phyloP scores from a whole-genome alignment of 2,797 vertebrate genomes.

The Clarias laeviceps region DNA sequence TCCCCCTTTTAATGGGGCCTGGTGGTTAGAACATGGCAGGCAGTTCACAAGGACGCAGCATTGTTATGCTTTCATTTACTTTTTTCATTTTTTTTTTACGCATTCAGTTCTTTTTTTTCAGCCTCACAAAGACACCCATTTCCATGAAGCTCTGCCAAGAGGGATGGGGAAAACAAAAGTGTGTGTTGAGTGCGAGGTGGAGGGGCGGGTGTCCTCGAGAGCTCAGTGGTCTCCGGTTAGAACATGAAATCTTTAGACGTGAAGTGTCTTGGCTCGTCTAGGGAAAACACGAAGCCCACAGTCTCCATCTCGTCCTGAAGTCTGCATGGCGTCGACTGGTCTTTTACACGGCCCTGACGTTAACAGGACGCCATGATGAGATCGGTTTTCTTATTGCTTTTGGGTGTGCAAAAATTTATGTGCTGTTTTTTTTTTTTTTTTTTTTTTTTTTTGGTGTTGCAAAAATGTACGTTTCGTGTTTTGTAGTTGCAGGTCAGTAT shows the following conservation, averaged over 20 bases:
- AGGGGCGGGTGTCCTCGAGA: conserved; percentile 66
- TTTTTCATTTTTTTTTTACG: conserved; percentile 43
- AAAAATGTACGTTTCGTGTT: background rate
- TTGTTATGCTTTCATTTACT: conserved; percentile 65
- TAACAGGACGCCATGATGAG: conserved; percentile 14
- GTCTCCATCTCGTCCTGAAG: conserved; percentile 41
- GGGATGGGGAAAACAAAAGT: conserved; percentile 70
- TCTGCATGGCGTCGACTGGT: conserved; percentile 46
- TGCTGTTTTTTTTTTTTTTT: background rate
- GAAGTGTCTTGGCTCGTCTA: conserved; percentile 53
- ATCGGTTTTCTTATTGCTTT: conserved; percentile 16
- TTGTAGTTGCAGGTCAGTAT: background rate
- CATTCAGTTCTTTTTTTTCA: conserved; percentile 38
- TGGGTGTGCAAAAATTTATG: background rate
- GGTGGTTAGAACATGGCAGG: conserved; percentile 66
- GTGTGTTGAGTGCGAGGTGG: conserved; percentile 55
- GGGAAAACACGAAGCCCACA: conserved; percentile 54
- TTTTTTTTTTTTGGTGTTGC: background rate
- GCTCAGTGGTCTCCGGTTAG: conserved; percentile 60
- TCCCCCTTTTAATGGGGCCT: conserved; percentile 64
- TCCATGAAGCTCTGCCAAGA: conserved; percentile 76
- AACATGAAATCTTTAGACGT: conserved; percentile 60
- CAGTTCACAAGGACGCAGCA: conserved; percentile 60
- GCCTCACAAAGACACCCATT: conserved; percentile 71
- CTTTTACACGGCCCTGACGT: conserved; percentile 29